A percentile compares a stretch with the other conserved stretches of the same genome.
Conservation (phyloP, 1,140 invertebrate genomes). For the Pachypeltis micranthus region DNA sequence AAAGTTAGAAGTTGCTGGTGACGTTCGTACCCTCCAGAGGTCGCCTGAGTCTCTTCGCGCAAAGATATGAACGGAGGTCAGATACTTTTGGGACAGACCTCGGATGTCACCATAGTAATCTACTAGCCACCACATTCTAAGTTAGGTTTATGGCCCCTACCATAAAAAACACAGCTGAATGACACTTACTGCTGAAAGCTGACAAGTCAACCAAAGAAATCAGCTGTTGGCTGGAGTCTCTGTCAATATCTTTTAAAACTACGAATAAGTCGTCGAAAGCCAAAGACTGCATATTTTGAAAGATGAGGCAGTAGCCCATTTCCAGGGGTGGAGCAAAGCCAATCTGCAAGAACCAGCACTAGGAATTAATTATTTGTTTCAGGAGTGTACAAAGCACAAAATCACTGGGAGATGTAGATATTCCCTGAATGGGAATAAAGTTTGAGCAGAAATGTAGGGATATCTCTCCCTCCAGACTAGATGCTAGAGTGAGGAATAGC, state of each 20-base stretch:
- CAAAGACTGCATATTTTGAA: not conserved
- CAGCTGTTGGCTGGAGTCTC: not conserved
- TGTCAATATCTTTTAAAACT: not conserved
- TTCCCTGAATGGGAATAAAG: not conserved
- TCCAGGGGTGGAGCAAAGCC: not conserved
- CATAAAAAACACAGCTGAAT: not conserved
- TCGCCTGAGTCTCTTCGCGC: not conserved
- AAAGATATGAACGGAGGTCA: not conserved
- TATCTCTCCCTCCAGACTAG: too few relatives aligned
- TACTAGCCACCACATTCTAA: not conserved
- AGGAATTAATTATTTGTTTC: not conserved
- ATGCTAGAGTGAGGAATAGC: not conserved
- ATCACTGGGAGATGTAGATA: not conserved
- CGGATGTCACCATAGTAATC: not conserved
- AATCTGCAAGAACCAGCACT: not conserved
- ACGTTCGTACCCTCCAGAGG: not conserved
- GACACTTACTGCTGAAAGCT: not conserved
- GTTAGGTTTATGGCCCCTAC: not conserved
- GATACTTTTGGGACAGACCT: not conserved
- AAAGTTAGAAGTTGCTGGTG: too few relatives aligned
- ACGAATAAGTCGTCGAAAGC: not conserved
- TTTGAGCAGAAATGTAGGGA: not conserved
- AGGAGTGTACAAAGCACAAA: not conserved
- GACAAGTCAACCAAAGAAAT: not conserved
- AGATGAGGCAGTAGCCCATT: not conserved